These are phyloP conservation scores for Eulemur macaco DNA, from an alignment of 2,113 vertebrate species.

Conservation along the genomic window DNA sequence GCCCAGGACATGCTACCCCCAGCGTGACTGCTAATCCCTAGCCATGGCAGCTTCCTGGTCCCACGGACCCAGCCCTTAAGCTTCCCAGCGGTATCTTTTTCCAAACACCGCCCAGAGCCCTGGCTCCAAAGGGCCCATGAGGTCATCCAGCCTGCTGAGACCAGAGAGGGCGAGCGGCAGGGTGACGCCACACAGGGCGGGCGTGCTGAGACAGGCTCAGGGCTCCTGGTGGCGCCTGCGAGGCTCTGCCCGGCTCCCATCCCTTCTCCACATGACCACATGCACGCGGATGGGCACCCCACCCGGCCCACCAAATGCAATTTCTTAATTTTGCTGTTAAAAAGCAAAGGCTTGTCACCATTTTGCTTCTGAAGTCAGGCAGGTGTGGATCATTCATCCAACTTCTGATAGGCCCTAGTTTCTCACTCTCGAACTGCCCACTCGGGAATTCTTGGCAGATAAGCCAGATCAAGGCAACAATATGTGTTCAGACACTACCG, in stretches of 20 bases:
- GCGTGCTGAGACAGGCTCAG: not conserved
- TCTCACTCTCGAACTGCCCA: not conserved
- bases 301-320: not conserved
- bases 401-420: not conserved
- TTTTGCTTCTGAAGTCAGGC: not conserved
- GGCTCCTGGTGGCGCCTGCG: too few relatives aligned
- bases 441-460: not conserved
- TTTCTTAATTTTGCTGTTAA: not conserved
- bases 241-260: not conserved
- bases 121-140: not conserved
- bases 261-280: rapidly evolving
- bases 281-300: rapidly evolving
- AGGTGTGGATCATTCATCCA: not conserved
- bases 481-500: not conserved
- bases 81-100: not conserved
- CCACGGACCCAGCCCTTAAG: not conserved
- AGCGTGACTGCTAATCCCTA: not conserved
- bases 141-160: not conserved
- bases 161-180: rapidly evolving
- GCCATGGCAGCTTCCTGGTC: slow-evolving; percentile 28
- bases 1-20: not conserved
- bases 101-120: not conserved
- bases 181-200: not conserved
- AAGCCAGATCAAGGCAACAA: not conserved
- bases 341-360: not conserved